A percentile compares a stretch with the other conserved stretches of the same genome.
These are phyloP conservation scores for Neodiprion lecontei DNA, from an alignment of 1,140 invertebrate genomes.

Conservation along the genomic window DNA sequence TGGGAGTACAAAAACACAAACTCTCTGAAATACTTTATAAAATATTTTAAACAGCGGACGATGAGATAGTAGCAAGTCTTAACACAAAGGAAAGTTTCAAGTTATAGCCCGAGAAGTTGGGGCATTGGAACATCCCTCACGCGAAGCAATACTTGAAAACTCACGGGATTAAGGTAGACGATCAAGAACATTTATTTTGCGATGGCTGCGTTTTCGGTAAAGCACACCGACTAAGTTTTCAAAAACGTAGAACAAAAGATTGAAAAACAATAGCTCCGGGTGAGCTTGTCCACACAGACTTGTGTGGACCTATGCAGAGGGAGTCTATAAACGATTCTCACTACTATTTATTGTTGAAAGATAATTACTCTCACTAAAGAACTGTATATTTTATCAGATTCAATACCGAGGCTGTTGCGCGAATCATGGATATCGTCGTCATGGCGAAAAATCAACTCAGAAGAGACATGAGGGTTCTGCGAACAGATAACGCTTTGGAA, in stretches of 20 bases:
- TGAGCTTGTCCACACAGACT: constrained; percentile 56
- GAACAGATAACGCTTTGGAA: constrained; percentile 41
- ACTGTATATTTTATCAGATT: constrained; percentile 51
- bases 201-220: constrained; percentile 54
- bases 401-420: constrained; percentile 47
- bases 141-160: constrained; percentile 43
- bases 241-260: constrained; percentile 29
- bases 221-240: constrained; percentile 43
- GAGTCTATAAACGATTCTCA: constrained; percentile 41
- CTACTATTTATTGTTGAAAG: constrained; percentile 54
- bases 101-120: constrained; percentile 52
- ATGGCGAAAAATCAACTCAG: constrained; percentile 32
- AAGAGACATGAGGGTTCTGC: constrained; percentile 33
- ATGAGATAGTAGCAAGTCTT: neutral
- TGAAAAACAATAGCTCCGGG: constrained; percentile 32
- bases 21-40: constrained; percentile 31
- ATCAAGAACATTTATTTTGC: constrained; percentile 34
- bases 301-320: constrained; percentile 56
- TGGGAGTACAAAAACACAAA: constrained; percentile 25
- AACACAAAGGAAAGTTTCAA: constrained; percentile 28
- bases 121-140: constrained; percentile 50
- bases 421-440: constrained; percentile 35
- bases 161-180: constrained; percentile 37
- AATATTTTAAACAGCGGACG: constrained; percentile 6
- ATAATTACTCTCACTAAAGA: constrained; percentile 51